Base-by-base conservation (phyloP, 2,888 invertebrate species). In the Metopia argyrocephala region DNA sequence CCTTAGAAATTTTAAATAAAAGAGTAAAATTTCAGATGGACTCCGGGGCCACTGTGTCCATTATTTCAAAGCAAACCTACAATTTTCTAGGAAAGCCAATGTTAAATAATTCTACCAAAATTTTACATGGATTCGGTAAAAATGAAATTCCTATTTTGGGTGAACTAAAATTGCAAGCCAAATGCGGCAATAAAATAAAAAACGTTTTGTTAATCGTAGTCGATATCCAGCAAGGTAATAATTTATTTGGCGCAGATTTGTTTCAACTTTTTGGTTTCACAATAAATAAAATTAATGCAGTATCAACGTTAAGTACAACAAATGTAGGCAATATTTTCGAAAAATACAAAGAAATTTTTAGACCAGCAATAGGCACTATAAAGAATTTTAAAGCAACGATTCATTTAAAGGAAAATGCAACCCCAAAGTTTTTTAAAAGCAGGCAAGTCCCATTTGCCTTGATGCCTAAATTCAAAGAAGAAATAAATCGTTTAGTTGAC, bases 391-490 rank as follows among this genome's bases (percentile, higher is more conserved):
- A 75, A 76, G 78, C 84, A 2, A 82, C 66, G 52, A 56, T 85
- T 21, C 62, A 74, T n/a, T 59, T 85, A 23, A 84, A 84, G 64
- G 25, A 76, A 12, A 50, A 28, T 28, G 28, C 2, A 79, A 61
- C 45, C n/a, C 28, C 59, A 4, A 23, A 25, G 9, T 82, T 21
- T 56, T 57, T n/a, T 83, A 84, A 50, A 73, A 76, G 45, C 73
- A 31, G 68, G 21, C 81, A 74, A 20, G 70, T 85, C 27, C 85
- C 85, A 2, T 84, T 83, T 66, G 84, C 85, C 15, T 65, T 78
- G 18, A 27, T 59, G 38, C 76, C 31, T 12, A 79, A 45, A 65
- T n/a, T 68, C 56, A 83, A 75, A 62, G 62, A 52, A 76, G 84
- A 48, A 83, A 84, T 78, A n/a, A 84, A 76, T 64, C 80, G 76